Evolutionary conservation across 2,113 vertebrate genomes (phyloP).

Genomic region (Poeciliopsis retropinna): DNA sequence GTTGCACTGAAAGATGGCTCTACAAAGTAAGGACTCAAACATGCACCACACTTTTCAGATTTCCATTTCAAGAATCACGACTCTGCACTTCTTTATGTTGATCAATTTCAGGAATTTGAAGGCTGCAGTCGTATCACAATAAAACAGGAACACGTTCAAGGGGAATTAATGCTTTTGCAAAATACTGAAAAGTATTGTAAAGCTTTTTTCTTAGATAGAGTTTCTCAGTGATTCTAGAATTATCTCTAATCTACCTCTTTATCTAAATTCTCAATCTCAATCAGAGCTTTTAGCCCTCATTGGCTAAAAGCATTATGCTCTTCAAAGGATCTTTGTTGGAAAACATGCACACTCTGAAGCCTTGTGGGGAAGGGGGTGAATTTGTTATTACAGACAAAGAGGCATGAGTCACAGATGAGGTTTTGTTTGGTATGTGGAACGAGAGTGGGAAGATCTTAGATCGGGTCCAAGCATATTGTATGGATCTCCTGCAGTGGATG

Average conservation of each 20-base stretch:
- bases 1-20: too few species aligned
- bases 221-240: background rate
- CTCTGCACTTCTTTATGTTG: too few species aligned
- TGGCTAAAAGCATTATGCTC: background rate
- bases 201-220: too few species aligned
- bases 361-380: constrained; percentile 6
- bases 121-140: too few species aligned
- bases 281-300: too few species aligned
- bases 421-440: constrained; percentile 22
- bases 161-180: too few species aligned
- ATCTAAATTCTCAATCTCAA: constrained; percentile 25
- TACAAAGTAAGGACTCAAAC: too few species aligned
- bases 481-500: background rate
- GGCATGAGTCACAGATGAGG: constrained; percentile 30
- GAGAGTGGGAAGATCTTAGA: background rate
- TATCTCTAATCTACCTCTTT: background rate
- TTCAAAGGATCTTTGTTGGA: constrained; percentile 18
- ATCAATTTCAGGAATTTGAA: too few species aligned
- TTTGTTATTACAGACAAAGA: constrained; percentile 23
- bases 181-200: too few species aligned
- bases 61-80: too few species aligned
- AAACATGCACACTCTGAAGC: background rate
- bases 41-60: too few species aligned
- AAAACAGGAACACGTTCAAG: too few species aligned
- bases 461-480: background rate